Evolutionary conservation across 2,888 invertebrate species (phyloP), one percentile per base, ranked within the genome.

Genomic region (Dryococelus australis): DNA sequence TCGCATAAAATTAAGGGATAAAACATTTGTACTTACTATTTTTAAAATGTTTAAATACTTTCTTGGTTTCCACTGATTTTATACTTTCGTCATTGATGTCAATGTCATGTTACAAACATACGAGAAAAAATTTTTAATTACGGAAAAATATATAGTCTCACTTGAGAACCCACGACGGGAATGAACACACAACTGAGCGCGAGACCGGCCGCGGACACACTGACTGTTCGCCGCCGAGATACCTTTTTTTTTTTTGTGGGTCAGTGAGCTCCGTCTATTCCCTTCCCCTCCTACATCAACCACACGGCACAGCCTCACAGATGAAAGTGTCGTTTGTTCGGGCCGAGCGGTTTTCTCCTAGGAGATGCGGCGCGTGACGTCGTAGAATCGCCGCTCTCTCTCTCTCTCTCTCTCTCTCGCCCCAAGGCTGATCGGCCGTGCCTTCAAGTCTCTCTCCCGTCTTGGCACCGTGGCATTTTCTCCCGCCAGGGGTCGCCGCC

Each of bases 321-420:
- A 65, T 65, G 65, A 65, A 65, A 65, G 65, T 65, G 65, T 65
- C 65, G 65, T n/a, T 65, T 65, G 65, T 65, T 65, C 65, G n/a
- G n/a, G 24, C 65, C 24, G 65, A 65, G 65, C 2, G 65, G 65
- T 65, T 65, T 65, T 65, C 65, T 65, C 65, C 65, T 9, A 20
- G 13, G 65, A 10, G 65, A 24, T 10, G 16, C 13, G 16, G 20
- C 24, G 65, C 65, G 24, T 24, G 20, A 9, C 65, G 65, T 65
- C 6, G 65, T 65, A 8, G n/a, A 8, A 5, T 24, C 65, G 65
- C 20, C 65, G 65, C 65, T 20, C 65, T 9, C 20, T 9, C 5
- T 6, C 5, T 65, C 65, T 9, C 65, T 12, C 47, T 6, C 47
- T 47, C 65, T 65, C 65, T 65, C 65, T 9, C 65, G 4, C n/a